Base-by-base conservation (phyloP, 2,888 invertebrate genomes). In the Digitonthophagus gazella region DNA sequence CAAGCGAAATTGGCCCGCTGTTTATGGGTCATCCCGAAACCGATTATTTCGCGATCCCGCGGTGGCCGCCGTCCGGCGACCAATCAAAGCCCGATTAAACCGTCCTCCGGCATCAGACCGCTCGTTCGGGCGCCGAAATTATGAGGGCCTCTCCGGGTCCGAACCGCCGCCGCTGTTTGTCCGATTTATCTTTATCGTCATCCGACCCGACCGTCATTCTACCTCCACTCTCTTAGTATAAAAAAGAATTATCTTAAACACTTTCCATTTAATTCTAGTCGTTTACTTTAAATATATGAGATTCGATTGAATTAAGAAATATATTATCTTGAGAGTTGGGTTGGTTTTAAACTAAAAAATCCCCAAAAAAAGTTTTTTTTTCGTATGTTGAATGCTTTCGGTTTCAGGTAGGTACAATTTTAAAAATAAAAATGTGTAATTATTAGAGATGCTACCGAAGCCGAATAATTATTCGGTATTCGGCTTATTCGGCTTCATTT, bases 31-130 rank as follows among this genome's bases (percentile, higher is more conserved):
- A 61, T 61, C 18, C 61, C 18, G 20, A 19, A 61, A 61, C 61
- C 61, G 61, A 61, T 61, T 19, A 61, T 61, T 61, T 61, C 61
- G 61, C 61, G 61, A 19, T 18, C 61, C 61, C 61, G 61, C 61
- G 19, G 61, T 18, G 61, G 61, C 61, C 18, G 19, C 61, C 19
- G 61, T 19, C 19, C 61, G 61, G 19, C 18, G 20, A 61, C 61
- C 61, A 61, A 61, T 61, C 61, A 61, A 20, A 20, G 19, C 19
- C 18, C 61, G 61, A 61, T 61, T 61, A 61, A 61, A 61, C 61
- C 61, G 61, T 61, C 61, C 18, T 20, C 18, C 19, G 18, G 61
- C 18, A 61, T 61, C 61, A 61, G 18, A 18, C 18, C 19, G 61
- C 61, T 20, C 18, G 61, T 61, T 61, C 28, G 11, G 11, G 28